Base-by-base conservation (phyloP, 2,113 vertebrate genomes). In the Fukomys damarensis region DNA sequence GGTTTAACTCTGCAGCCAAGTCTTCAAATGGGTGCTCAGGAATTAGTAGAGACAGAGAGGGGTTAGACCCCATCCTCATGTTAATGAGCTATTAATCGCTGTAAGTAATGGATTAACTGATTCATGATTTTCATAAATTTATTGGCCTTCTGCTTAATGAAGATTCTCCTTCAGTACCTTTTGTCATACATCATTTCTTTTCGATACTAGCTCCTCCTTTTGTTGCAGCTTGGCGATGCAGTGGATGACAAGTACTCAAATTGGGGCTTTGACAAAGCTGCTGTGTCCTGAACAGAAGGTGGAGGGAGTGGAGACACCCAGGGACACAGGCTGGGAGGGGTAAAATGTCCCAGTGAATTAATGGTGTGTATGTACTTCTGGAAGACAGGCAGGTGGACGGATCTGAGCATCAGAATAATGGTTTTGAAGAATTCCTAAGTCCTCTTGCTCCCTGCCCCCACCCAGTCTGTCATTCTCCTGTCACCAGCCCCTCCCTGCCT, bases 81-180 rank as follows among this genome's bases (percentile, higher is more conserved):
- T 98, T 98, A 98, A 98, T 98, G 98, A 97, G 92, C 91, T 96
- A 96, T 97, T 98, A 98, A 98, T 98, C 28, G 58, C 96, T 98
- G n/a, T 95, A 97, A 97, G 96, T 96, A 98, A 98, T 97, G 95
- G 95, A 96, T 97, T 95, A 96, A 91, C 96, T 98, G 98, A 98
- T 97, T 97, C 97, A 97, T 95, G 94, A 96, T 96, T 98, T 98
- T 98, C 97, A 97, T 98, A 97, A 98, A 98, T 98, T 97, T 98
- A 98, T 98, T 97, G 87, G 96, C 95, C 59, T 54, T 94, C 92
- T 92, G 96, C 96, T 98, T 98, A 98, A 98, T 98, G 97, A 98
- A 98, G 98, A 98, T 93, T 72, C 80, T 97, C 95, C 93, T 96
- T 97, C 41, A 93, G 84, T 97, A 38, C 82, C 38, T 96, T 79